Conservation (phyloP, 2,888 invertebrate species). For the Calephelis perditalis region DNA sequence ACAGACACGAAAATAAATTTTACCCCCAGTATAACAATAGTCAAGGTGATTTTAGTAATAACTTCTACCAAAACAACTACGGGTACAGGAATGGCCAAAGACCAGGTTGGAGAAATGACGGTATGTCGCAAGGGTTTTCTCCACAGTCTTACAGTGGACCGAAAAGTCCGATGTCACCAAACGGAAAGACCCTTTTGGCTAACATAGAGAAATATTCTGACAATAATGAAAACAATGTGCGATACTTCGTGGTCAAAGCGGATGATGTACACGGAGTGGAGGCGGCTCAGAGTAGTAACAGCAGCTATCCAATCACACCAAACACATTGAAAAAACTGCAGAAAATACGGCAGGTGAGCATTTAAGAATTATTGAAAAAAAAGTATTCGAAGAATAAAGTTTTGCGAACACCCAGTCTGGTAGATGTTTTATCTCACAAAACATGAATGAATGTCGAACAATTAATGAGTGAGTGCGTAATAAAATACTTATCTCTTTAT, state of each 20-base stretch:
- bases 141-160: constrained; percentile 47
- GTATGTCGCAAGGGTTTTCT: constrained; percentile 43
- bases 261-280: constrained; percentile 76
- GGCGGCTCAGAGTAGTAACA: constrained; percentile 65
- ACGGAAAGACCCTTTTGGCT: constrained; percentile 53
- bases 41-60: constrained; percentile 42
- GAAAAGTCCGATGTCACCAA: constrained; percentile 56
- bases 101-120: constrained; percentile 41
- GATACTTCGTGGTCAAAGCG: constrained; percentile 81
- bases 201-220: constrained; percentile 61
- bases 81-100: constrained; percentile 46
- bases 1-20: constrained; percentile 41
- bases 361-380: constrained; percentile 12
- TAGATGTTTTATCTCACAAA: too few species aligned
- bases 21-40: constrained; percentile 39
- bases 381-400: too few species aligned
- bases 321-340: constrained; percentile 80
- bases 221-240: constrained; percentile 37
- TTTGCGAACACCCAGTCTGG: too few species aligned
- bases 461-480: too few species aligned
- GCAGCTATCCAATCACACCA: constrained; percentile 79
- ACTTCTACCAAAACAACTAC: constrained; percentile 45
- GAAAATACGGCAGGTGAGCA: constrained; percentile 75
- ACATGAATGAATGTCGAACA: too few species aligned
- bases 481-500: too few species aligned